Conservation (phyloP, 1,140 invertebrate genomes). For the Pseudomyrmex concolor region DNA sequence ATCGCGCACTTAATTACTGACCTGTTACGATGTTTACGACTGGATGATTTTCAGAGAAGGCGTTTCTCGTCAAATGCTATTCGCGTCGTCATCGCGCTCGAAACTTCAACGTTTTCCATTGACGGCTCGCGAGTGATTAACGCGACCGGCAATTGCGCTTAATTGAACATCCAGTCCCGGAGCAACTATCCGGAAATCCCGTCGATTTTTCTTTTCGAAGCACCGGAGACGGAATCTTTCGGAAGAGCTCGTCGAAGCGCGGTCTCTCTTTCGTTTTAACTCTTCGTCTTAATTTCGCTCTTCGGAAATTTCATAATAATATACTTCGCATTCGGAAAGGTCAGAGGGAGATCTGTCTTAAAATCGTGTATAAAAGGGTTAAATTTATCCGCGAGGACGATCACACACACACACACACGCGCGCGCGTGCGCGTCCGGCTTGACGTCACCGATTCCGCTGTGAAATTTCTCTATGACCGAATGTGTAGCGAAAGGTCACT, state of each 20-base stretch:
- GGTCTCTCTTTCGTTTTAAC: background rate
- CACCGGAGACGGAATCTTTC: background rate
- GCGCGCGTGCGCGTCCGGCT: background rate
- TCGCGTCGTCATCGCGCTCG: background rate
- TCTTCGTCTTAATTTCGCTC: background rate
- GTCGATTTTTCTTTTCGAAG: background rate
- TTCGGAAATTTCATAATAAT: background rate
- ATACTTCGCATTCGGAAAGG: constrained; percentile 47
- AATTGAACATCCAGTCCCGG: background rate
- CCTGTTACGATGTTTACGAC: constrained; percentile 3
- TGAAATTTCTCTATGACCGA: background rate
- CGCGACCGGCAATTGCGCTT: background rate
- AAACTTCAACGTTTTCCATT: background rate
- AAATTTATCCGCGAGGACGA: constrained; percentile 52
- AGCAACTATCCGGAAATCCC: constrained; percentile 12
- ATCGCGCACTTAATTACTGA: constrained; percentile 3
- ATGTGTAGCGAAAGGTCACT: background rate
- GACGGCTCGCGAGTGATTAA: background rate
- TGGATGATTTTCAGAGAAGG: background rate
- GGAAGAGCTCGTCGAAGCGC: background rate
- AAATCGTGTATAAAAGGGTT: constrained; percentile 47
- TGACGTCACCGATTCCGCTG: constrained; percentile 20
- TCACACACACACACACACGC: background rate
- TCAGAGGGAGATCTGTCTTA: constrained; percentile 31
- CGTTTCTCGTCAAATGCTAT: background rate